Base-by-base conservation (phyloP, 2,113 vertebrate genomes). In the Malurus alboscapulatus region DNA sequence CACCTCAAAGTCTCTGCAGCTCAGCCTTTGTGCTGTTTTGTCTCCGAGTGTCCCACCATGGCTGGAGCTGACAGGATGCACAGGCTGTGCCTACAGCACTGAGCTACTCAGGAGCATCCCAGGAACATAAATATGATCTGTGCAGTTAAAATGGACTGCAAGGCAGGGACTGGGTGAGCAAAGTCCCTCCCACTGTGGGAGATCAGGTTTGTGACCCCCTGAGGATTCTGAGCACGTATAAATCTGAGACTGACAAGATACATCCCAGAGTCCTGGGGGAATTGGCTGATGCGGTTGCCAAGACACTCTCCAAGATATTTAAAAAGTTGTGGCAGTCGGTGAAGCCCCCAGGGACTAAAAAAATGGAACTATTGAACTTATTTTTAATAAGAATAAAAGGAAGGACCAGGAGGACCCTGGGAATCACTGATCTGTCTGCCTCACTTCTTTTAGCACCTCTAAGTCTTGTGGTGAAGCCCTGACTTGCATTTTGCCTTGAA, bases 161-260 rank as follows among this genome's bases (percentile, higher is more conserved):
- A 53, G 16, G 12, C 26, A 65, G 38, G 9, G 14, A 26, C 8
- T 44, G 40, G 26, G 21, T 34, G 61, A 63, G 20, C 12, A 44
- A 68, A 63, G 4, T 38, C 20, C 3, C 17, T 78, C 17, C 24
- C 55, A 24, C 30, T 65, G 22, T 2, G 26, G 68, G 48, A 77
- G 44, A 38, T 63, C 55, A 63, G 12, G 1, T 62, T n/a, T 0
- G 2, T 47, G 48, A 47, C 1, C 1, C 21, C n/a, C n/a, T 53
- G 59, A 42, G 21, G 19, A 51, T 68, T 53, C 10, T 73, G 36
- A 57, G 26, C 7, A 6, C 3, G 7, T 1, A 0, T 22, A n/a
- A 22, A 8, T 58, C 44, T 63, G 12, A n/a, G 14, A 61, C 54
- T 58, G 66, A 62, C 3, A 72, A 72, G 51, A 66, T 5, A 14